Percentiles rank a stretch among this genome's conserved stretches.
Conservation (phyloP, 1,140 invertebrate species). For the Neoseiulus cucumeris region DNA sequence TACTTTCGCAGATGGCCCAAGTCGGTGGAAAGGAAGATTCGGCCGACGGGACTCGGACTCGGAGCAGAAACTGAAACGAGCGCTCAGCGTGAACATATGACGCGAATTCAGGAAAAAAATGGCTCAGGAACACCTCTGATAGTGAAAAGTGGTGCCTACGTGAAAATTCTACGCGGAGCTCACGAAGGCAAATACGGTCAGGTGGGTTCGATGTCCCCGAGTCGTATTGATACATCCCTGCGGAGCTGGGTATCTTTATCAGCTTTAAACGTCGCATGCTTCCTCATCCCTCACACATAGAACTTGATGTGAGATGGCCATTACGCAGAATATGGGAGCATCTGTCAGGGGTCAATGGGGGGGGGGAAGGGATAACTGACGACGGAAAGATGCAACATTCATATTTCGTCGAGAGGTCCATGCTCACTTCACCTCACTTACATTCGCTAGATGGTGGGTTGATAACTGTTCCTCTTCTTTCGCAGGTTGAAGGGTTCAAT, state of each 20-base stretch:
- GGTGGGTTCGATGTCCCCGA: no score
- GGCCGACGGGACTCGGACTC: constrained; percentile 74
- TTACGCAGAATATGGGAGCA: not conserved
- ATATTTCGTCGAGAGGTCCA: no score
- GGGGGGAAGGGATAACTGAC: no score
- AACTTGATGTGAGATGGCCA: not conserved
- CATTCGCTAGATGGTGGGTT: no score
- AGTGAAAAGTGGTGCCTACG: constrained; percentile 34
- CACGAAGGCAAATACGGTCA: constrained; percentile 55
- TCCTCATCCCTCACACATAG: not conserved
- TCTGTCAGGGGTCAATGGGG: no score
- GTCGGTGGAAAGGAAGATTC: constrained; percentile 36
- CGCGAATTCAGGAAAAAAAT: constrained; percentile 19
- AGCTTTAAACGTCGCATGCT: not conserved
- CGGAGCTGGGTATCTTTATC: not conserved
- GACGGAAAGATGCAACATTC: no score
- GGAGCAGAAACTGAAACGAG: constrained; percentile 52
- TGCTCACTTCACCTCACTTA: no score
- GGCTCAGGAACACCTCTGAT: constrained; percentile 39
- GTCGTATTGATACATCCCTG: not conserved
- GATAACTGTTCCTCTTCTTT: constrained; percentile 15
- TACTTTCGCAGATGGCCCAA: constrained; percentile 34
- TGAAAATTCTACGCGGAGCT: constrained; percentile 47
- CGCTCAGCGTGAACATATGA: constrained; percentile 25
- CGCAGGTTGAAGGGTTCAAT: constrained; percentile 57